Evolutionary conservation across 2,113 vertebrate species (phyloP).

Genomic region (Poecile atricapillus): DNA sequence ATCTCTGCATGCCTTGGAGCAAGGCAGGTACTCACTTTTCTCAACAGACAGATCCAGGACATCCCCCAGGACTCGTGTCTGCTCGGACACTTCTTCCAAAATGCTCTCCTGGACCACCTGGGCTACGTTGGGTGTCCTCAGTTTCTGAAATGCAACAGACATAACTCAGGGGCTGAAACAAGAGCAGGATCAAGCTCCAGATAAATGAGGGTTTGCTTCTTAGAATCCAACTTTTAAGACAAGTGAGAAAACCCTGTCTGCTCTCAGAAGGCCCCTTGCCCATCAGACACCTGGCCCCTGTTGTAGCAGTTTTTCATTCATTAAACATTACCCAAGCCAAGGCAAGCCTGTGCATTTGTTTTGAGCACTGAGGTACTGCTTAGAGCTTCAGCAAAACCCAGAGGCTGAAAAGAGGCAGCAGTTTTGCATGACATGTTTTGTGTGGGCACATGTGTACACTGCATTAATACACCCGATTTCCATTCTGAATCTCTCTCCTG

Average conservation of each 20-base stretch:
- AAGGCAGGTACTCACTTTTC: slow-evolving; percentile 66
- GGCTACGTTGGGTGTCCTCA: slow-evolving; percentile 57
- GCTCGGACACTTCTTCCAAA: slow-evolving; percentile 68
- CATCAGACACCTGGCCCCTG: not conserved
- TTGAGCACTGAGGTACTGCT: not conserved
- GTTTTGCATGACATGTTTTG: not conserved
- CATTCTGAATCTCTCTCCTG: not conserved
- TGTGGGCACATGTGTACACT: rapidly evolving
- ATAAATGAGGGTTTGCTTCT: not conserved
- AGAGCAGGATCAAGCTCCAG: not conserved
- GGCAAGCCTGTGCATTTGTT: not conserved
- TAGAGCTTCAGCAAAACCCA: not conserved
- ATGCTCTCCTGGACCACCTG: slow-evolving; percentile 66
- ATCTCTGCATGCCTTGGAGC: not conserved
- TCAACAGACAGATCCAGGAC: slow-evolving; percentile 68
- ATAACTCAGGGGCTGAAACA: not conserved
- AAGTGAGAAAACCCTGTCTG: not conserved
- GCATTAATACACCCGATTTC: not conserved
- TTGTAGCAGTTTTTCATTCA: not conserved
- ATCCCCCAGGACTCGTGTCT: slow-evolving; percentile 68
- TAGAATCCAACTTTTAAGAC: not conserved
- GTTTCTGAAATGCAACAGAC: slow-evolving; percentile 69
- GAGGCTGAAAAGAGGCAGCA: not conserved
- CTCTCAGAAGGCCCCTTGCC: not conserved
- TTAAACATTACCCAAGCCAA: not conserved